Evolutionary conservation across 2,888 invertebrate species (phyloP).

Genomic region (Caenorhabditis doughertyi): DNA sequence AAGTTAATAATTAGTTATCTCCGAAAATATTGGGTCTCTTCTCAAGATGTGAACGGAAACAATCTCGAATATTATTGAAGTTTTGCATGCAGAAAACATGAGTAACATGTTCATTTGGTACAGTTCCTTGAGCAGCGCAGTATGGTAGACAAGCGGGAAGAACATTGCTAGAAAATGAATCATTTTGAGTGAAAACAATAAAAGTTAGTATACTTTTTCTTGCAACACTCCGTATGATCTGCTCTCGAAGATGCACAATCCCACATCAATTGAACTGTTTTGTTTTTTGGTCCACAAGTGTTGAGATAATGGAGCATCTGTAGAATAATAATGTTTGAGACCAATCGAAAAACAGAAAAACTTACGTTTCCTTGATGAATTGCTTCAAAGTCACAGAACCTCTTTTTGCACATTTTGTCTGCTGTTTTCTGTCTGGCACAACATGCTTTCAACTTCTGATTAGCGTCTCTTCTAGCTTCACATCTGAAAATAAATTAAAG

Average conservation of each 20-base stretch:
- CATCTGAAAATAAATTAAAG: background rate
- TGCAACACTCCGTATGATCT: conserved; percentile 80
- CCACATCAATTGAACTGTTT: conserved; percentile 80
- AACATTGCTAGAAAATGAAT: conserved; percentile 69
- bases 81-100: conserved; percentile 79
- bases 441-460: conserved; percentile 78
- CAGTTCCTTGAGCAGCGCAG: conserved; percentile 74
- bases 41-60: conserved; percentile 79
- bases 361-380: conserved; percentile 79
- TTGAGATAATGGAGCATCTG: conserved; percentile 77
- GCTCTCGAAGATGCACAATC: conserved; percentile 79
- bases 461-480: conserved; percentile 65
- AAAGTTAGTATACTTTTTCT: conserved; percentile 72
- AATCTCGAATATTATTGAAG: conserved; percentile 79
- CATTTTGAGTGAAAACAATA: background rate
- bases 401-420: conserved; percentile 78
- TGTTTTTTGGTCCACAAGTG: conserved; percentile 76
- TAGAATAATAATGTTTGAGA: too few relatives aligned
- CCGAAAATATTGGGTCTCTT: conserved; percentile 79
- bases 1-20: conserved; percentile 68
- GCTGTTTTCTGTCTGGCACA: conserved; percentile 80
- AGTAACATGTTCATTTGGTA: conserved; percentile 77
- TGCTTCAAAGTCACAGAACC: conserved; percentile 79
- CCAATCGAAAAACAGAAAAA: background rate
- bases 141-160: conserved; percentile 76